Conservation (phyloP, 2,888 invertebrate species). For the Agrypnus murinus region DNA sequence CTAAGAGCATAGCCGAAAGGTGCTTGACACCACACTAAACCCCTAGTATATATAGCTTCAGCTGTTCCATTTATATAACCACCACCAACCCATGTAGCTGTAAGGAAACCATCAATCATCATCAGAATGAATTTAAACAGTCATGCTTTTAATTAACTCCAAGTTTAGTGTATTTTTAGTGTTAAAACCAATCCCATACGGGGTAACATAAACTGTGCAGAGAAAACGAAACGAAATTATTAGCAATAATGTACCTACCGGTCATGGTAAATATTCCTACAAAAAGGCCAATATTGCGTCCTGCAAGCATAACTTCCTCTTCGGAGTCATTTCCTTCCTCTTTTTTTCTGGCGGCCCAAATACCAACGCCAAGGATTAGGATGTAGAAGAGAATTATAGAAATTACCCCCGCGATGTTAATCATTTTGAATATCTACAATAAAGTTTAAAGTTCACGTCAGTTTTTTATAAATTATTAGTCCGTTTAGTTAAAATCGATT, state of each 20-base stretch:
- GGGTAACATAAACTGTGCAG: too few species aligned
- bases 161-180: neutral
- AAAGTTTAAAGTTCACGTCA: neutral
- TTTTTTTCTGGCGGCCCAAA: conserved; percentile 98
- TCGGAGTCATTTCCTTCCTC: conserved; percentile 90
- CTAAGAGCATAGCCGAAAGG: conserved; percentile 99
- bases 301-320: conserved; percentile 99
- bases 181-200: too few species aligned
- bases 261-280: conserved; percentile 99
- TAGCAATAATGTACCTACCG: conserved; percentile 79
- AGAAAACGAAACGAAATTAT: too few species aligned
- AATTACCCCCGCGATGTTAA: conserved; percentile 93
- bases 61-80: conserved; percentile 99
- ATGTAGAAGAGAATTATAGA: conserved; percentile 97
- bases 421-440: conserved; percentile 76
- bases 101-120: conserved; percentile 47
- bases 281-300: conserved; percentile 96
- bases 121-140: neutral
- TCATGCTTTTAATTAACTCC: neutral
- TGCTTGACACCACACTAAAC: conserved; percentile 98
- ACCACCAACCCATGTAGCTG: conserved; percentile 99
- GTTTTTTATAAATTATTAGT: neutral
- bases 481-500: conserved; percentile 1
- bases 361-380: conserved; percentile 95
- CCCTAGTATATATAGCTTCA: conserved; percentile 95